Conservation (phyloP, 2,113 vertebrate species). For the Castor canadensis region DNA sequence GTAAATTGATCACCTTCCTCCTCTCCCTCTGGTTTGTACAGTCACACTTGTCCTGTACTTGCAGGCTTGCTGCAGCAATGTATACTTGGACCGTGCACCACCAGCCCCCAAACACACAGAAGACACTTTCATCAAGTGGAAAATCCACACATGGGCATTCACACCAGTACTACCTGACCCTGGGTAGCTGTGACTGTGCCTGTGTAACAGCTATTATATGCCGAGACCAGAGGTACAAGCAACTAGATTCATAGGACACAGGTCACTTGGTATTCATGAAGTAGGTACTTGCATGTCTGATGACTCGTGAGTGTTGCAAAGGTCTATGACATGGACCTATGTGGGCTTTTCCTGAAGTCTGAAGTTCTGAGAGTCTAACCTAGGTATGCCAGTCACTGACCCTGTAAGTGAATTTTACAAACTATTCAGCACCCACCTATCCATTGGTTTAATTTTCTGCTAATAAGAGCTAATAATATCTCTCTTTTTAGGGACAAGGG, state of each 20-base stretch:
- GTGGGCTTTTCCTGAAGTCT: not conserved
- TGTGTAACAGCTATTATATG: not conserved
- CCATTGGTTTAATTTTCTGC: not conserved
- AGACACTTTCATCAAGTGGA: not conserved
- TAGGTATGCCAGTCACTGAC: not conserved
- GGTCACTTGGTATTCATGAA: not conserved
- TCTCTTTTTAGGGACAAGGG: not conserved
- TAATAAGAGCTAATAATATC: not conserved
- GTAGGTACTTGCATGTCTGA: not conserved
- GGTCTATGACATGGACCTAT: not conserved
- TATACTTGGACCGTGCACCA: rapidly evolving
- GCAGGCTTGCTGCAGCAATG: not conserved
- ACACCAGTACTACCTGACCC: not conserved
- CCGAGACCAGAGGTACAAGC: not conserved
- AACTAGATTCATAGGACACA: not conserved
- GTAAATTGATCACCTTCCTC: not conserved
- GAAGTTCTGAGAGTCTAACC: not conserved
- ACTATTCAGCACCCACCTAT: not conserved
- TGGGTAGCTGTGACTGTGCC: too few relatives aligned
- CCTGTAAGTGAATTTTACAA: not conserved
- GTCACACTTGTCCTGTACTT: not conserved
- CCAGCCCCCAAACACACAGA: too few relatives aligned
- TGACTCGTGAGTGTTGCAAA: not conserved
- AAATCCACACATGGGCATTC: rapidly evolving
- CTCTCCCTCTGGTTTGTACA: not conserved